Evolutionary conservation across 2,888 invertebrate species (phyloP).

Genomic region (Tetrapedia diversipes): DNA sequence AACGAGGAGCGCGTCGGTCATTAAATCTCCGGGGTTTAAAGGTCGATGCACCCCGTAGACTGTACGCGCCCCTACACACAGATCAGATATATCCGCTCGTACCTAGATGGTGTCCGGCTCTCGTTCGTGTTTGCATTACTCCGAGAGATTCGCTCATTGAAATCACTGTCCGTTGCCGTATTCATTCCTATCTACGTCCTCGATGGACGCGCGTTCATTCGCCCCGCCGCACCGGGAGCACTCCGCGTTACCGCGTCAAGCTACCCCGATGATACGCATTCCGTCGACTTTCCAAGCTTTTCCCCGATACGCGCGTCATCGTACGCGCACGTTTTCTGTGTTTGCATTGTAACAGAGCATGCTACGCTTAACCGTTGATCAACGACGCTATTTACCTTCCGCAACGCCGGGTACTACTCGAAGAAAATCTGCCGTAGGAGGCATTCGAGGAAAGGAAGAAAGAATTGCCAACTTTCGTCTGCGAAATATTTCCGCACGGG

Average conservation of each 20-base stretch:
- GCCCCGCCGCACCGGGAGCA: neutral
- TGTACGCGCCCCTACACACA: constrained; percentile 9
- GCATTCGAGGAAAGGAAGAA: neutral
- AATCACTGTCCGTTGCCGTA: constrained; percentile 42
- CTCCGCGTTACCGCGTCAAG: neutral
- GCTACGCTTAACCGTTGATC: no score
- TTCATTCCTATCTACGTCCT: constrained; percentile 21
- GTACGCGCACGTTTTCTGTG: no score
- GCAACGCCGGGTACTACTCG: no score
- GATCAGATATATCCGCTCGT: constrained; percentile 10
- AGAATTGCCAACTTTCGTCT: no score
- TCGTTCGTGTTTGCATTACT: constrained; percentile 47
- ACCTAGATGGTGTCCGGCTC: constrained; percentile 18
- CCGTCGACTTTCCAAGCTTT: constrained; percentile 8
- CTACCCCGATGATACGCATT: neutral
- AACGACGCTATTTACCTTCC: no score
- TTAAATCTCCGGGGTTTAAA: constrained; percentile 55
- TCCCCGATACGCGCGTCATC: no score
- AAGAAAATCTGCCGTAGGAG: no score
- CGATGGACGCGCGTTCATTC: neutral
- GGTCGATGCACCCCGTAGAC: constrained; percentile 47
- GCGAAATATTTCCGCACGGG: no score
- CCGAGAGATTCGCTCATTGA: constrained; percentile 52
- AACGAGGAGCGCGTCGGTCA: constrained; percentile 33
- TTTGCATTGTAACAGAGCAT: no score